Conservation (phyloP, 2,888 invertebrate genomes). For the Chironomus tentans region DNA sequence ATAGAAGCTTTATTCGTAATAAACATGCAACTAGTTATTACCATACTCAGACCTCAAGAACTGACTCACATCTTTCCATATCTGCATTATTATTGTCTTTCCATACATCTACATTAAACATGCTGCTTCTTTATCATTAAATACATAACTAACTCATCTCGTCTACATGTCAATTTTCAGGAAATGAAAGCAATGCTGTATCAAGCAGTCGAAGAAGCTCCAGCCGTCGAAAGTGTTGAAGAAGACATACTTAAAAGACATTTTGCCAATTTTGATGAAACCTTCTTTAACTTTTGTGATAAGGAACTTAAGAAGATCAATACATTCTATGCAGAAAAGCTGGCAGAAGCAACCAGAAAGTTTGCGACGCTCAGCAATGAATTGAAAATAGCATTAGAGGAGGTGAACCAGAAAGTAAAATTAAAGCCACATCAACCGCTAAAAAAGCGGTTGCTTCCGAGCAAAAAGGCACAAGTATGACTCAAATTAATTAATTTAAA, state of each 20-base stretch:
- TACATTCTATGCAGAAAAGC: conserved; percentile 60
- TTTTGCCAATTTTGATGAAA: conserved; percentile 90
- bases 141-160: not conserved
- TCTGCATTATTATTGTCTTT: no score
- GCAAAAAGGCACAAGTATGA: conserved; percentile 62
- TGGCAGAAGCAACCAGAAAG: conserved; percentile 94
- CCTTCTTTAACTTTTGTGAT: conserved; percentile 91
- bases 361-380: conserved; percentile 85
- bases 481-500: not conserved
- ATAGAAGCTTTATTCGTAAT: not conserved
- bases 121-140: no score
- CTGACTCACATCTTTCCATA: no score
- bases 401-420: conserved; percentile 43
- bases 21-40: not conserved
- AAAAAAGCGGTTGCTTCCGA: conserved; percentile 51
- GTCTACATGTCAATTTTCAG: conserved; percentile 42
- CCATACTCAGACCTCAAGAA: no score
- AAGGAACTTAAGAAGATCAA: conserved; percentile 47
- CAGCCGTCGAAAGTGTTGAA: conserved; percentile 82
- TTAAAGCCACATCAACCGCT: conserved; percentile 41
- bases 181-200: conserved; percentile 95
- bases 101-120: no score
- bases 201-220: conserved; percentile 81
- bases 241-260: conserved; percentile 78
- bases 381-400: conserved; percentile 55